Evolutionary conservation across 2,797 vertebrate species (phyloP), one percentile per base, ranked within the genome.

Genomic region (Molossus molossus): DNA sequence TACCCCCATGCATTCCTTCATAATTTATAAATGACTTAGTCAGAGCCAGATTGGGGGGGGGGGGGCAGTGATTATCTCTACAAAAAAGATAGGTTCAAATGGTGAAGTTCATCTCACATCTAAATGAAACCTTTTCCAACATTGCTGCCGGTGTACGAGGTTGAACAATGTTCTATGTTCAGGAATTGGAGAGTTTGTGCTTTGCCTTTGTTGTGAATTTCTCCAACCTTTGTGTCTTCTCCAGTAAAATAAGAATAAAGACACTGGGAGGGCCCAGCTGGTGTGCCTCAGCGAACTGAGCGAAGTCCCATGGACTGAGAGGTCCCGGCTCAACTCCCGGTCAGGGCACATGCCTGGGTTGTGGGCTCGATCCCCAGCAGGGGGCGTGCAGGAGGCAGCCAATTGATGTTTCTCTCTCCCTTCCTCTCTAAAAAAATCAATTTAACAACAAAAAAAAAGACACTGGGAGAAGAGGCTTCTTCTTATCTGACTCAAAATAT

Each of bases 41-140:
- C 33, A 33, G 33, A 33, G 33, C 33, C 33, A 33, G 33, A 33
- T 33, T 33, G 17, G 11, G 6, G n/a, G 15, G 55, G 55, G 45
- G 25, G 21, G 58, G 80, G 23, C 58, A 6, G 7, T 57, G 18
- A 93, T 53, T 77, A 62, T 72, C 23, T 72, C 57, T 33, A 77
- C 62, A 14, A n/a, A 79, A 90, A 85, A 50, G 23, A 37, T 70
- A 84, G 55, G 50, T 77, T 73, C 23, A 62, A 79, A 67, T 17
- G 25, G 53, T 90, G 50, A 77, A 72, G 25, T 70, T 77, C 77
- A 62, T 75, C 17, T 84, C 73, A 60, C 1, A 4, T 82, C 55
- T 91, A 84, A 92, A 94, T n/a, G 55, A 90, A 84, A 70, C 7
- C 50, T 82, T 53, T 76, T 64, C 64, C 53, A 91, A 65, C 4